These are phyloP conservation scores for Cerceris ruficornis DNA, from an alignment of 2,888 invertebrate genomes.

Conservation along the genomic window DNA sequence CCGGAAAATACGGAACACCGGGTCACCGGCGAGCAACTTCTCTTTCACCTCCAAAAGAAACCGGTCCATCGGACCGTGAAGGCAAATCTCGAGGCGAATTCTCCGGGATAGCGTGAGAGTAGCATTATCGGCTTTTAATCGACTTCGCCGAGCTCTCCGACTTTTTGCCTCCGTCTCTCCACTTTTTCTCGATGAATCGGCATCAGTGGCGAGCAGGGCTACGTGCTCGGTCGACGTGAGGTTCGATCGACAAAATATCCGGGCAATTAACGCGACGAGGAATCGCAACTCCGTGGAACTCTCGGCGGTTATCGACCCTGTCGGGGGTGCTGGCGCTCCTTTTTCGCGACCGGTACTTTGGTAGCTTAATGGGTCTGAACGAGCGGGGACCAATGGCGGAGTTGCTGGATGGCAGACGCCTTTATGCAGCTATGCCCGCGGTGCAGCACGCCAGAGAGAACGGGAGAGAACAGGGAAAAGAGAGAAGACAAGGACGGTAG, in stretches of 20 bases:
- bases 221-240: too few relatives aligned
- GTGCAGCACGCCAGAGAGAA: not conserved
- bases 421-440: constrained; percentile 24
- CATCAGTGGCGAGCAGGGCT: not conserved
- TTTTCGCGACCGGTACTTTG: constrained; percentile 46
- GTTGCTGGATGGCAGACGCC: constrained; percentile 21
- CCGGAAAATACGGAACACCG: constrained; percentile 30
- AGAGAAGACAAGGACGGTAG: constrained; percentile 4
- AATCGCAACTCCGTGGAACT: not conserved
- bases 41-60: constrained; percentile 33
- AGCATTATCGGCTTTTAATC: constrained; percentile 63
- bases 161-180: constrained; percentile 10
- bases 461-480: not conserved
- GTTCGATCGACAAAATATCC: too few relatives aligned
- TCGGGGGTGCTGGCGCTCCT: constrained; percentile 11
- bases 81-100: constrained; percentile 52
- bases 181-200: not conserved
- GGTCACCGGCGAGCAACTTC: constrained; percentile 34
- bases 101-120: constrained; percentile 36
- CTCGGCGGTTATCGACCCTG: not conserved
- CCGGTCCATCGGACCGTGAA: constrained; percentile 48
- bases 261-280: not conserved
- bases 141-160: constrained; percentile 37
- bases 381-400: constrained; percentile 35
- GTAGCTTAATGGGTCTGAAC: constrained; percentile 53